These are phyloP conservation scores for Coregonus clupeaformis DNA, from an alignment of 2,113 vertebrate species.

Conservation along the genomic window DNA sequence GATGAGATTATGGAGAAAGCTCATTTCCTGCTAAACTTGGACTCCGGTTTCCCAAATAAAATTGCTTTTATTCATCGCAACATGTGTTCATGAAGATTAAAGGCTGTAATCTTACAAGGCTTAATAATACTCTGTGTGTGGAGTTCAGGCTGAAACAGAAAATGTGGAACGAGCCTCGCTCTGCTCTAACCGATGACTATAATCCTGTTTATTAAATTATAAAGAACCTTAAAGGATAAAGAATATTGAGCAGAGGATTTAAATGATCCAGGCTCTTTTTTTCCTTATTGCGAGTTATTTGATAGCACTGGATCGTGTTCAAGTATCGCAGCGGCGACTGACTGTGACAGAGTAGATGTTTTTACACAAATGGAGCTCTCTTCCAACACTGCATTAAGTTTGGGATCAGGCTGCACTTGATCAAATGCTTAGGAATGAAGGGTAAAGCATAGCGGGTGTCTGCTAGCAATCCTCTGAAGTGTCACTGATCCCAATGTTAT, in stretches of 20 bases:
- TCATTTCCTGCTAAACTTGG: constrained; percentile 82
- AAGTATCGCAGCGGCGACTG: constrained; percentile 62
- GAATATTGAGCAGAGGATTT: constrained; percentile 79
- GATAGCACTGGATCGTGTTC: constrained; percentile 75
- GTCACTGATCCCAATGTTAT: constrained; percentile 50
- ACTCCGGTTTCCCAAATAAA: constrained; percentile 84
- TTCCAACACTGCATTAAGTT: constrained; percentile 43
- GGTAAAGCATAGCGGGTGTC: constrained; percentile 48
- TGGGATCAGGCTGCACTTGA: constrained; percentile 35
- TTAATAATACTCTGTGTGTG: constrained; percentile 72
- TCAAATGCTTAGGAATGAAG: constrained; percentile 61
- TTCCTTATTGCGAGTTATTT: constrained; percentile 69
- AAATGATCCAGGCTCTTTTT: constrained; percentile 65
- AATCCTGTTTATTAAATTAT: constrained; percentile 87
- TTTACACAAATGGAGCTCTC: constrained; percentile 51
- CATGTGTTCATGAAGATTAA: constrained; percentile 89
- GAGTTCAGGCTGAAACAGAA: constrained; percentile 73
- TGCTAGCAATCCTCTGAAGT: constrained; percentile 52
- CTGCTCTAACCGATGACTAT: constrained; percentile 69
- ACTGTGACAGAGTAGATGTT: constrained; percentile 59
- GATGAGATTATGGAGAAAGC: constrained; percentile 79
- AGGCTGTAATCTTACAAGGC: constrained; percentile 75
- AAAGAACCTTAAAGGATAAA: constrained; percentile 87
- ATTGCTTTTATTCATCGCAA: constrained; percentile 90
- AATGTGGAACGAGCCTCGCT: constrained; percentile 67